Conservation (phyloP, 2,113 vertebrate genomes). For the Festucalex cinctus region DNA sequence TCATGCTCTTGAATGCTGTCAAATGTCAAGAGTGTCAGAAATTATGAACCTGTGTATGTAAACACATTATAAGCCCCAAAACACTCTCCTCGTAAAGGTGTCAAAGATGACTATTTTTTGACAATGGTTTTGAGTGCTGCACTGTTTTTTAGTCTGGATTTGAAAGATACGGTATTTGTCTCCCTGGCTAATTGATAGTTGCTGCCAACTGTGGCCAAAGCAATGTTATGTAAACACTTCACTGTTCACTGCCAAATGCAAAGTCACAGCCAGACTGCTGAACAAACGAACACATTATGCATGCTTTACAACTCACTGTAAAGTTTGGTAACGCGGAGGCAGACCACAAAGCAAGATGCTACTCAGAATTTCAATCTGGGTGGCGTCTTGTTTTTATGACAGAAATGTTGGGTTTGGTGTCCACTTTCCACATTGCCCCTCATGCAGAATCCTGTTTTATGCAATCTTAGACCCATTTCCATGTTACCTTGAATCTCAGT, state of each 20-base stretch:
- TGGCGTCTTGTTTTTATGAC: background rate
- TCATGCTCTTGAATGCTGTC: background rate
- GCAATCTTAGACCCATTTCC: too few species aligned
- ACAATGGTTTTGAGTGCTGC: background rate
- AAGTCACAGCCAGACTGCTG: background rate
- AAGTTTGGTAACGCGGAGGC: background rate
- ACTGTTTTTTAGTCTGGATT: background rate
- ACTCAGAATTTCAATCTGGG: background rate
- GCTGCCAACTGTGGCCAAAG: background rate
- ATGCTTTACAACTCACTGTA: background rate
- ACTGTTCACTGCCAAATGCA: background rate
- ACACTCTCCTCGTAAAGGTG: background rate
- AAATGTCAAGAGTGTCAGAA: background rate
- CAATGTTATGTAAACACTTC: background rate
- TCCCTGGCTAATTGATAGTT: background rate
- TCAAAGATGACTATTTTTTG: background rate
- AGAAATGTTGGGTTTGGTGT: background rate
- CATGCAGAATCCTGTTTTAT: background rate
- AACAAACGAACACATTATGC: background rate
- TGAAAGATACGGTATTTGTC: background rate
- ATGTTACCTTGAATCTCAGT: too few species aligned
- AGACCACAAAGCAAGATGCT: background rate
- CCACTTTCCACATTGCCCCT: background rate
- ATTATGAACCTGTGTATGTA: background rate
- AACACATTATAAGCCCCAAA: background rate